Conservation (phyloP, 2,113 vertebrate species). For the Ellobius talpinus region DNA sequence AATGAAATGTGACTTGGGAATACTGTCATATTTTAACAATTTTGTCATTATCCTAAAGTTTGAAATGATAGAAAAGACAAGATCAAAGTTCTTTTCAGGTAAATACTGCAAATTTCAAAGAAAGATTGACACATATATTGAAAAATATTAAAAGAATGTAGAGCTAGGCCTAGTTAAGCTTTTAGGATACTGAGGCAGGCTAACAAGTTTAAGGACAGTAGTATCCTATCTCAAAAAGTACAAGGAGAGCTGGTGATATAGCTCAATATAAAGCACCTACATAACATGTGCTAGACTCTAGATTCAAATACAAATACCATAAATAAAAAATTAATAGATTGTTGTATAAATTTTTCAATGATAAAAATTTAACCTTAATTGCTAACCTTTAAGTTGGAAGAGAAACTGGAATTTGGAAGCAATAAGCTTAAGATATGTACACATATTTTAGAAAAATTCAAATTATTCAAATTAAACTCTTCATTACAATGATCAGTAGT, state of each 20-base stretch:
- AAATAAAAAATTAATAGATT: neutral
- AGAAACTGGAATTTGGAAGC: neutral
- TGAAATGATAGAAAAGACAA: neutral
- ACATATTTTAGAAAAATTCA: neutral
- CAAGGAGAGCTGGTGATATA: neutral
- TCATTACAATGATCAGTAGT: neutral
- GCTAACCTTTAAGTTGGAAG: neutral
- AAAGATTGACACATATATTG: neutral
- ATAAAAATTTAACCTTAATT: neutral
- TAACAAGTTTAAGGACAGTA: neutral
- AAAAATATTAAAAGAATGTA: neutral
- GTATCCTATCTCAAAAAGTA: too few relatives aligned
- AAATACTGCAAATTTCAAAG: neutral
- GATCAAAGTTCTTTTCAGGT: neutral
- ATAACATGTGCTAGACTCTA: neutral
- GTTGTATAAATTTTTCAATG: neutral
- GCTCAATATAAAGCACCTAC: neutral
- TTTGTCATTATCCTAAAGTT: neutral
- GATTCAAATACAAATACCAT: neutral
- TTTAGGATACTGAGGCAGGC: neutral
- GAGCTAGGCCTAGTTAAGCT: neutral
- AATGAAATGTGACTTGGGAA: neutral
- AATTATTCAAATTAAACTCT: neutral
- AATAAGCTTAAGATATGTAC: neutral
- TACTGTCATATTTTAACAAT: slow-evolving; percentile 12